Conservation (phyloP, 1,140 invertebrate species). For the Galleria mellonella region DNA sequence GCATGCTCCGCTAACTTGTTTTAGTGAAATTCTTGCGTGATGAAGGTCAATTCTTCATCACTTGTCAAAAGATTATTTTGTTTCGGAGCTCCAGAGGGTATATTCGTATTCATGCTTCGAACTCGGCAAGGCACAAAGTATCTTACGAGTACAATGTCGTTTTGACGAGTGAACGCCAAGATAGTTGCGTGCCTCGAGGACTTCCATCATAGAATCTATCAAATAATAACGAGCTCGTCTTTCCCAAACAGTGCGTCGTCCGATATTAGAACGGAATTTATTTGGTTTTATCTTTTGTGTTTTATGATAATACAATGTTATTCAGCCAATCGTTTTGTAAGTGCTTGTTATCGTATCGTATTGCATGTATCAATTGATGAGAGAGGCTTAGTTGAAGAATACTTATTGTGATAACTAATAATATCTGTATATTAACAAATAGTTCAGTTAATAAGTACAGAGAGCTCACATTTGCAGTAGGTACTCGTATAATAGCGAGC, state of each 20-base stretch:
- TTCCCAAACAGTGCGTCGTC: constrained; percentile 27
- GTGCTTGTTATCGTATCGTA: constrained; percentile 8
- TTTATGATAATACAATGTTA: constrained; percentile 38
- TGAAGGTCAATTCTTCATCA: constrained; percentile 57
- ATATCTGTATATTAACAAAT: constrained; percentile 34
- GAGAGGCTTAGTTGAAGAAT: constrained; percentile 9
- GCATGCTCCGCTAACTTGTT: constrained; percentile 10
- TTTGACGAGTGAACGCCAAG: constrained; percentile 54
- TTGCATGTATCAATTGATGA: constrained; percentile 3
- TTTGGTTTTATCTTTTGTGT: constrained; percentile 45
- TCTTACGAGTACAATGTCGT: constrained; percentile 58
- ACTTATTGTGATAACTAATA: constrained; percentile 1
- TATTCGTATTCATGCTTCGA: constrained; percentile 55
- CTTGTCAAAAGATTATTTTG: constrained; percentile 51
- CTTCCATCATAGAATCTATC: constrained; percentile 61
- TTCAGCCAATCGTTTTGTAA: constrained; percentile 25
- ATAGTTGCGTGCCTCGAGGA: constrained; percentile 61
- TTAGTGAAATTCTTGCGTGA: constrained; percentile 54
- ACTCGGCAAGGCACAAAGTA: constrained; percentile 40
- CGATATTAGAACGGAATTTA: constrained; percentile 45
- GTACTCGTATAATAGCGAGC: constrained; percentile 13
- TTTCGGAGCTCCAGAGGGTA: constrained; percentile 30
- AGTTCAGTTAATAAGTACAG: constrained; percentile 44
- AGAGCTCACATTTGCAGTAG: constrained; percentile 40
- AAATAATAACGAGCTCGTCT: constrained; percentile 62